Percentiles rank a stretch among this genome's conserved stretches.
These are phyloP conservation scores for Sporophila hypoxantha DNA, from an alignment of 2,113 vertebrate genomes.

Conservation along the genomic window DNA sequence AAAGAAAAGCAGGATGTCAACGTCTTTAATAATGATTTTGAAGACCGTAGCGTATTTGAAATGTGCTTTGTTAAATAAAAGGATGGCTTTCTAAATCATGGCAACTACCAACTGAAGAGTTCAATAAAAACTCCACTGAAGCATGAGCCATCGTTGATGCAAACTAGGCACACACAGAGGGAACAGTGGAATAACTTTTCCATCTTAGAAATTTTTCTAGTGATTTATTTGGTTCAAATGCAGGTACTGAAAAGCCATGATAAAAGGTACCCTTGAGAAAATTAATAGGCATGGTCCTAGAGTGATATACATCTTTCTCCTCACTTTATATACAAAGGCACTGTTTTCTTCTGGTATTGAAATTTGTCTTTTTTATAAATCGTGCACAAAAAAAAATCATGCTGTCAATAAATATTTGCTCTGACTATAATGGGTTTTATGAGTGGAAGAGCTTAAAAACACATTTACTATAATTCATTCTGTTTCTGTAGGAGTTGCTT, in stretches of 20 bases:
- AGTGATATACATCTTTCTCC: background rate
- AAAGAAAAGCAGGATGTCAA: conserved; percentile 13
- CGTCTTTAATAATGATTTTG: background rate
- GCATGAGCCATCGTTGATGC: background rate
- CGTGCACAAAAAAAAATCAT: background rate
- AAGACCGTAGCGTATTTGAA: background rate
- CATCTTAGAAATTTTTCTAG: background rate
- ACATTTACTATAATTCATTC: background rate
- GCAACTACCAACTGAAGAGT: background rate
- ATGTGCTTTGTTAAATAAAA: background rate
- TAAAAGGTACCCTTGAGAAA: background rate
- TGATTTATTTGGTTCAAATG: conserved; percentile 8
- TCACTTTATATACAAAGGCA: background rate
- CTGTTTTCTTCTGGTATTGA: background rate
- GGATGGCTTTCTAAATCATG: background rate
- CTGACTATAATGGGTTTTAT: background rate
- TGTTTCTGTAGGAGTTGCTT: background rate
- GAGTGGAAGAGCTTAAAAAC: background rate
- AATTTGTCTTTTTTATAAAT: background rate
- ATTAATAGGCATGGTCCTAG: background rate
- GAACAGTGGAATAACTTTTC: background rate
- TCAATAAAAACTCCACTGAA: background rate
- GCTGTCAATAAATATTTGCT: conserved; percentile 1
- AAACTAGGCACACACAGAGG: background rate
- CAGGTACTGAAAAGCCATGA: background rate